phyloP scores from a whole-genome alignment of 2,888 invertebrate genomes.

The Drosophila longiperda region DNA sequence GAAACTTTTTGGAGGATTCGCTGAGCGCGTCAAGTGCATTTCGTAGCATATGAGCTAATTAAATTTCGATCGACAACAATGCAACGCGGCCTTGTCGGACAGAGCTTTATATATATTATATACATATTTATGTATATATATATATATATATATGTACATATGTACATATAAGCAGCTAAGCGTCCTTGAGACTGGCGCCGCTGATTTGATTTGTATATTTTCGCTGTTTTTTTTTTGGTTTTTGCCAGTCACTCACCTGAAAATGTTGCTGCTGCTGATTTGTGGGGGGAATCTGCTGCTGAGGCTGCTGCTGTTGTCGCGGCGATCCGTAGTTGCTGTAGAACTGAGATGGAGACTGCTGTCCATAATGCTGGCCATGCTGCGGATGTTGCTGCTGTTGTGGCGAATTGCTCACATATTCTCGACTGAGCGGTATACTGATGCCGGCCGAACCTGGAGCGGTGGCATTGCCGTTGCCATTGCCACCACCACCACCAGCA shows the following conservation, averaged over 20 bases:
- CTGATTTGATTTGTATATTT: conserved; percentile 4
- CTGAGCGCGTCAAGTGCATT: conserved; percentile 9
- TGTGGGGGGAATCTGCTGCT: conserved; percentile 66
- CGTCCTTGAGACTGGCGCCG: conserved; percentile 51
- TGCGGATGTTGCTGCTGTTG: conserved; percentile 49
- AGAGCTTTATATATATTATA: conserved; percentile 15
- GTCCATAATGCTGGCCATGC: conserved; percentile 48
- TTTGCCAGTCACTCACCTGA: conserved; percentile 68
- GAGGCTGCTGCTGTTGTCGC: conserved; percentile 52
- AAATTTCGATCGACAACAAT: conserved; percentile 49
- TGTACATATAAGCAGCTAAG: conserved; percentile 20
- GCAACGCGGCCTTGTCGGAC: conserved; percentile 68
- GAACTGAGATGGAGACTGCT: conserved; percentile 48
- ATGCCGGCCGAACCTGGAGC: conserved; percentile 59
- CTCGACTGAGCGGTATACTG: conserved; percentile 79
- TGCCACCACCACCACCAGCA: conserved; percentile 46
- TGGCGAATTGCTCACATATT: conserved; percentile 62
- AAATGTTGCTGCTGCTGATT: conserved; percentile 71
- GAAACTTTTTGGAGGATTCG: conserved; percentile 39
- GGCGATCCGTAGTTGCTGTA: conserved; percentile 61
- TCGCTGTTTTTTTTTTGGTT: conserved; percentile 21
- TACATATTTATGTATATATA: not conserved
- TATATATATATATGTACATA: conserved; percentile 3
- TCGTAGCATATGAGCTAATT: conserved; percentile 32
- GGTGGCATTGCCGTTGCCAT: conserved; percentile 36